Conservation (phyloP, 2,888 invertebrate genomes). For the Harmothoe impar region DNA sequence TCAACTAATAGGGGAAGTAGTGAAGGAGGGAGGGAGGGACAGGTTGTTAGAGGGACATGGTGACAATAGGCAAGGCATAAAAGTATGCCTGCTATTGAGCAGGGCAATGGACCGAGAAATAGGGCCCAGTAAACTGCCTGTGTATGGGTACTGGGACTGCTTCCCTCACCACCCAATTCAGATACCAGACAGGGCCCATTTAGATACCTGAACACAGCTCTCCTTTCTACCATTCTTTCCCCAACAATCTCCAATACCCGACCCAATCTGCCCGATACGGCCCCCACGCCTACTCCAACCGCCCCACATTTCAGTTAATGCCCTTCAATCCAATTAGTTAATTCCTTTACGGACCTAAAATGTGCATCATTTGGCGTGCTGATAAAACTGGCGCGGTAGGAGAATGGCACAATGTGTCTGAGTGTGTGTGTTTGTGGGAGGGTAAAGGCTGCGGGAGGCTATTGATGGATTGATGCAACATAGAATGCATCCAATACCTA, state of each 20-base stretch:
- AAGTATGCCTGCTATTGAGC: too few species aligned
- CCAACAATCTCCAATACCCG: not conserved
- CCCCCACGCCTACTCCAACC: not conserved
- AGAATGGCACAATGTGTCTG: not conserved
- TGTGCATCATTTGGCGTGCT: not conserved
- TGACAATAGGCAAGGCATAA: too few species aligned
- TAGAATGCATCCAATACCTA: not conserved
- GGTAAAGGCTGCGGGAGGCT: not conserved
- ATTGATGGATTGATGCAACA: not conserved
- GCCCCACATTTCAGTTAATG: not conserved
- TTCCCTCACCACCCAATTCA: too few species aligned
- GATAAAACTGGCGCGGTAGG: not conserved
- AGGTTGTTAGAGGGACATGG: too few species aligned
- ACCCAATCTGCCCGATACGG: too few species aligned
- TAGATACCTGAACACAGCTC: too few species aligned
- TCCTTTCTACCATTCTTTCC: not conserved
- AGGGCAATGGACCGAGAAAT: too few species aligned
- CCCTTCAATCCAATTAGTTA: conserved; percentile 18
- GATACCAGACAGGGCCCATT: too few species aligned
- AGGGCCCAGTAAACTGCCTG: too few species aligned
- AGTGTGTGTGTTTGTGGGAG: not conserved
- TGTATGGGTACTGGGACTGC: too few species aligned
- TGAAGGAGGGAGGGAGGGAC: too few species aligned
- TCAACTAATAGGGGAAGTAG: too few species aligned
- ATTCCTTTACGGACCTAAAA: not conserved